phyloP scores from a whole-genome alignment of 2,888 invertebrate species.

The Malthinus flaveolus region DNA sequence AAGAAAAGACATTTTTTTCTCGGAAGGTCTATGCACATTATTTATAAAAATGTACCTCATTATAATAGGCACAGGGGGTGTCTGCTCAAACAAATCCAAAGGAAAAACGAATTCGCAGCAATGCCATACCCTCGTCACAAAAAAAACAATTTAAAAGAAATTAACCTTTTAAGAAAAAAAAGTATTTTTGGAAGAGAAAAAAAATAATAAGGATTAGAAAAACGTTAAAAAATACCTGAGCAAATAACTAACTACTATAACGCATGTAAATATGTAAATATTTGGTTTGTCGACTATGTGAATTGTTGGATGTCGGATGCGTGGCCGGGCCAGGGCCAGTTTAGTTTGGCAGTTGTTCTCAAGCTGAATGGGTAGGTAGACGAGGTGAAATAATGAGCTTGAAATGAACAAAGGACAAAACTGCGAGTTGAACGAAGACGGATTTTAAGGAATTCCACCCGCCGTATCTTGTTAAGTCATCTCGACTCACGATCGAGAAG shows the following conservation, averaged over 20 bases:
- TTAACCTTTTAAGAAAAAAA: constrained; percentile 15
- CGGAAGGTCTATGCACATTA: constrained; percentile 49
- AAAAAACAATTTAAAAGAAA: constrained; percentile 14
- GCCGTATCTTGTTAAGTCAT: constrained; percentile 56
- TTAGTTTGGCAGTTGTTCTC: constrained; percentile 49
- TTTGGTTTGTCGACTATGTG: constrained; percentile 40
- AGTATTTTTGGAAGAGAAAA: neutral
- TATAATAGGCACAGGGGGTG: constrained; percentile 49
- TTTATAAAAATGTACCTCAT: constrained; percentile 34
- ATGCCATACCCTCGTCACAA: constrained; percentile 29
- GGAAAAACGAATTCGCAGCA: constrained; percentile 39
- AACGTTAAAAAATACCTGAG: constrained; percentile 25
- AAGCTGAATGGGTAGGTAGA: constrained; percentile 49
- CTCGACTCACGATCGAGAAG: constrained; percentile 48
- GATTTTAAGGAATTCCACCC: constrained; percentile 52
- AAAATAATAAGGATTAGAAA: constrained; percentile 20
- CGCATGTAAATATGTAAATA: constrained; percentile 49
- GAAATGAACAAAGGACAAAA: constrained; percentile 40
- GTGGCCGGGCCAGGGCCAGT: constrained; percentile 39
- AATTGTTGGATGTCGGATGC: constrained; percentile 27
- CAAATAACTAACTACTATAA: constrained; percentile 28
- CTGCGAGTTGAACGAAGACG: constrained; percentile 40
- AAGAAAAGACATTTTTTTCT: constrained; percentile 32
- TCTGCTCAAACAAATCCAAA: constrained; percentile 48
- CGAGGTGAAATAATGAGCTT: constrained; percentile 55